Percentiles rank a stretch among this genome's conserved stretches.
Evolutionary conservation across 2,797 vertebrate species (phyloP).

Genomic region (Eremophila alpestris): DNA sequence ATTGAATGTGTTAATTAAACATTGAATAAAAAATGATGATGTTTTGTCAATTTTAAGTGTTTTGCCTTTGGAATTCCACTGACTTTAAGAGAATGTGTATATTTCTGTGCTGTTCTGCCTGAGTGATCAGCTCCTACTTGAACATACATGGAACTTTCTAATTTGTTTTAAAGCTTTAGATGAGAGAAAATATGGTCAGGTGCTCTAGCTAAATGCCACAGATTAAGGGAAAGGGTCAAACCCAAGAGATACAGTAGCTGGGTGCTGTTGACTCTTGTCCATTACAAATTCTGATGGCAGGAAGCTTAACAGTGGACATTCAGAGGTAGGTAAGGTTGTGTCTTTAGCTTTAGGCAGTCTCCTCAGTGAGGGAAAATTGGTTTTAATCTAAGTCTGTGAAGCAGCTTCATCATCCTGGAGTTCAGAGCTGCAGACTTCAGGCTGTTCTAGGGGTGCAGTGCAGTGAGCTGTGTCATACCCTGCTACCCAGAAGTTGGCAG

Average conservation of each 20-base stretch:
- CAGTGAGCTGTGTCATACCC: not conserved
- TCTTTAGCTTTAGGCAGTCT: not conserved
- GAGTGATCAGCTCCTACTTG: not conserved
- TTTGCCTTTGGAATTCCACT: conserved; percentile 1
- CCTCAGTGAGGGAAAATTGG: not conserved
- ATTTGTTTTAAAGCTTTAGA: not conserved
- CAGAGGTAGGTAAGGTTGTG: not conserved
- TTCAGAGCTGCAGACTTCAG: not conserved
- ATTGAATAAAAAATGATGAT: not conserved
- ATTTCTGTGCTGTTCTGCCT: not conserved
- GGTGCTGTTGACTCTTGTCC: not conserved
- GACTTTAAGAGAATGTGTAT: not conserved
- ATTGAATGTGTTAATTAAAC: conserved; percentile 34
- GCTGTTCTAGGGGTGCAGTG: not conserved
- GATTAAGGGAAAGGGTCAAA: not conserved
- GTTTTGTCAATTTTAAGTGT: conserved; percentile 14
- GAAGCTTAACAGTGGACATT: not conserved
- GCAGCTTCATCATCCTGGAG: not conserved
- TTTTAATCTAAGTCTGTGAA: not conserved
- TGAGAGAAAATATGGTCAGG: not conserved
- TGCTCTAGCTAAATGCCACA: not conserved
- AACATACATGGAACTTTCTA: not conserved
- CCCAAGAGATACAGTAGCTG: not conserved
- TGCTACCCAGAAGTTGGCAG: not conserved
- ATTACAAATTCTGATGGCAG: not conserved